Conservation (phyloP, 2,797 vertebrate species). For the Coccyzus lansbergi region DNA sequence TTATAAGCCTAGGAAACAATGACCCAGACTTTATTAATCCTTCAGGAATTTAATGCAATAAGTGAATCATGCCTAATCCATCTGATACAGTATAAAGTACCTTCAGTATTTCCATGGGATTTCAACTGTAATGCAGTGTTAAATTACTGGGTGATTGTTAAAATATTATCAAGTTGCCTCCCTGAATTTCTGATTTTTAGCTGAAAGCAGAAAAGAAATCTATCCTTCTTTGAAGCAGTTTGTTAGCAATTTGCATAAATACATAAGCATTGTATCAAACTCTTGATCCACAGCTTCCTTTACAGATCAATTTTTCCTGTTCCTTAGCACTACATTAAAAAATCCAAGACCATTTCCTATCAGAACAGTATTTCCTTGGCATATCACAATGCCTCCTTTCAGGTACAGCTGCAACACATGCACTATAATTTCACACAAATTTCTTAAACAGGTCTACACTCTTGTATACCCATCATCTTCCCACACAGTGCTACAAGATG, state of each 20-base stretch:
- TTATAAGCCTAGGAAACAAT: conserved; percentile 22
- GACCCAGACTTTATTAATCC: conserved; percentile 17
- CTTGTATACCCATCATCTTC: not conserved
- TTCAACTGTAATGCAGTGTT: conserved; percentile 44
- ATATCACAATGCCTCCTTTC: not conserved
- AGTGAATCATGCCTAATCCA: conserved; percentile 49
- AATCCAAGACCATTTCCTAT: too few relatives aligned
- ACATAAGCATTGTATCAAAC: not conserved
- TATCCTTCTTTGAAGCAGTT: not conserved
- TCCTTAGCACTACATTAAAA: not conserved
- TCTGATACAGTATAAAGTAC: not conserved
- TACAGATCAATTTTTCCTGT: not conserved
- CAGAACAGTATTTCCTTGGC: not conserved
- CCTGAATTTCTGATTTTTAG: not conserved
- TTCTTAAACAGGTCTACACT: not conserved
- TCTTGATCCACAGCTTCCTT: not conserved
- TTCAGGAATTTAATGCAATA: conserved; percentile 34
- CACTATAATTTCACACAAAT: not conserved
- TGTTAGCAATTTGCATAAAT: conserved; percentile 26
- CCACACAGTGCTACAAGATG: not conserved
- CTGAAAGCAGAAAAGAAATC: not conserved
- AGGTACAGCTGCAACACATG: not conserved
- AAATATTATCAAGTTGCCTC: not conserved
- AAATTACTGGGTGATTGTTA: conserved; percentile 4
- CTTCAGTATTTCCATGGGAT: conserved; percentile 3